Evolutionary conservation across 2,888 invertebrate genomes (phyloP), one percentile per base, ranked within the genome.

Genomic region (Calameuta idolon): DNA sequence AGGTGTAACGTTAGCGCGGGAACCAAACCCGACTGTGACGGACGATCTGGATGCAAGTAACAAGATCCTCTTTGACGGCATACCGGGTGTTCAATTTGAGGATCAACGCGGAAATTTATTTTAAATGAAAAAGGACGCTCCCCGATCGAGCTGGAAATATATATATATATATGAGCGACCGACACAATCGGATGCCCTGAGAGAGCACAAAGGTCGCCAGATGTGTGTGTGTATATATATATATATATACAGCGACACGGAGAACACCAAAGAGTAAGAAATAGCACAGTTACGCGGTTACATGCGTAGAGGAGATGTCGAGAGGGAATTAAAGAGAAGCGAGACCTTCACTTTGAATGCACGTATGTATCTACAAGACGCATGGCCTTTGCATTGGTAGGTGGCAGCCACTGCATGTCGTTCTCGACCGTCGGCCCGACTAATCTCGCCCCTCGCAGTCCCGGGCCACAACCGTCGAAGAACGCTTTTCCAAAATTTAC

Each of bases 251-350:
- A 40, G 23, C 40, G 5, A 55, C 5, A 55, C 55, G 1, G 2
- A 23, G 55, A 23, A 55, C 23, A 23, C 55, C 23, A 23, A 55
- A 55, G 55, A 55, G 23, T 23, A 55, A 55, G 55, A 55, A 23
- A 5, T 23, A 55, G 55, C 71, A 15, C 71, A 71, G 71, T 31
- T 69, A 75, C 75, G 69, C 69, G 76, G 74, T 77, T 75, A 69
- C 77, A 76, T 69, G 77, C 75, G 77, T 35, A 75, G 34, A 33
- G 69, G 73, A 80, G 82, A 80, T 79, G 81, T 78, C 78, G 79
- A 81, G 76, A 81, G 79, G 79, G 81, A 82, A 84, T 85, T 83
- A 78, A 83, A 80, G 79, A 81, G 81, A 81, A 81, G 76, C 80
- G 76, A 85, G 80, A 77, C 77, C 85, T 83, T 82, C 80, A 77